phyloP scores from a whole-genome alignment of 2,797 vertebrate genomes.

The Sebastes vulpes region DNA sequence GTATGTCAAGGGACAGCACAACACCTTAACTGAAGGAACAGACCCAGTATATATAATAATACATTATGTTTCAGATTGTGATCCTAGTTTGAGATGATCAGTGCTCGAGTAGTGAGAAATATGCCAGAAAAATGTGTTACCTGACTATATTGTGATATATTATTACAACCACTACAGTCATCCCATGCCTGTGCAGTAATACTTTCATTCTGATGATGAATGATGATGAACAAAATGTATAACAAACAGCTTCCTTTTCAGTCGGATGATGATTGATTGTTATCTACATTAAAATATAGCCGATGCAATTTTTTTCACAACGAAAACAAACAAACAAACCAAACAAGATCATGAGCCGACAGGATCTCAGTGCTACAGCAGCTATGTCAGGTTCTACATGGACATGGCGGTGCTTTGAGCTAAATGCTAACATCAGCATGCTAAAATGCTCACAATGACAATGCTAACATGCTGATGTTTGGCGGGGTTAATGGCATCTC shows the following conservation, averaged over 20 bases:
- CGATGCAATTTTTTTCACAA: not conserved
- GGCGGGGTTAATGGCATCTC: not conserved
- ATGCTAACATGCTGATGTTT: not conserved
- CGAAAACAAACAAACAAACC: not conserved
- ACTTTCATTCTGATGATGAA: not conserved
- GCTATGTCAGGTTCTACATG: not conserved
- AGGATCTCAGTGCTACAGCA: not conserved
- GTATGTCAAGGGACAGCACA: not conserved
- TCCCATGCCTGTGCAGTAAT: not conserved
- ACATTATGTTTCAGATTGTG: not conserved
- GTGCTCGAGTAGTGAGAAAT: not conserved
- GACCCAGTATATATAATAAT: not conserved
- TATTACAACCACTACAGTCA: not conserved
- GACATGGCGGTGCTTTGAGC: not conserved
- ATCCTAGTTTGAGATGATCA: constrained; percentile 2
- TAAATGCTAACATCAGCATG: not conserved
- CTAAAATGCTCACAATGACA: not conserved
- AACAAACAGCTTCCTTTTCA: constrained; percentile 8
- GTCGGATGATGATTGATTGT: not conserved
- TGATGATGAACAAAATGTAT: not conserved
- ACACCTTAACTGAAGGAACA: not conserved
- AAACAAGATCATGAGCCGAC: not conserved
- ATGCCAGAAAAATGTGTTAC: not conserved
- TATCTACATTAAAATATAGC: not conserved
- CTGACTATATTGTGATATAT: not conserved